These are phyloP conservation scores for Accipiter virgatus DNA, from an alignment of 2,113 vertebrate genomes.

Conservation along the genomic window DNA sequence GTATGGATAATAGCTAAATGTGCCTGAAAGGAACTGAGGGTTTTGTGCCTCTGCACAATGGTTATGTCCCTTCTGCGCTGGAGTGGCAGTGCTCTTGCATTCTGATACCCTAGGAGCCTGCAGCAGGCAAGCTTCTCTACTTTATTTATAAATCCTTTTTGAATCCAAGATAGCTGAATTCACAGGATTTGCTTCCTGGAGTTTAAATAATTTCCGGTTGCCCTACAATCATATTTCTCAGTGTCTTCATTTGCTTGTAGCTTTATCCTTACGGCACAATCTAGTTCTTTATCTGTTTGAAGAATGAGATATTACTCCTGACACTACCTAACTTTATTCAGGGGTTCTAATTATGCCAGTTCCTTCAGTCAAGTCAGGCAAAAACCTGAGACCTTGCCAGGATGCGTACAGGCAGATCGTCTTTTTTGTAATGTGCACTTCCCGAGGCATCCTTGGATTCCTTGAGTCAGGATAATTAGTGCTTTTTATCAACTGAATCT, in stretches of 20 bases:
- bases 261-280: background rate
- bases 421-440: background rate
- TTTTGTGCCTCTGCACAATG: constrained; percentile 29
- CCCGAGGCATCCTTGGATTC: background rate
- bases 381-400: background rate
- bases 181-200: constrained; percentile 4
- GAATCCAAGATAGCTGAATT: constrained; percentile 5
- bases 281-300: background rate
- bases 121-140: background rate
- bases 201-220: background rate
- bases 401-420: background rate
- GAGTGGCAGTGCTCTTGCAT: background rate
- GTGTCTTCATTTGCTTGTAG: background rate
- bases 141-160: constrained; percentile 38
- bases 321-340: background rate
- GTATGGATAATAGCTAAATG: constrained; percentile 22
- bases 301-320: background rate
- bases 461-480: background rate
- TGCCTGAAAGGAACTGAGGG: constrained; percentile 22
- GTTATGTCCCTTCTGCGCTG: background rate
- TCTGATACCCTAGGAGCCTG: background rate
- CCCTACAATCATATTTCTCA: background rate
- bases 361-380: background rate
- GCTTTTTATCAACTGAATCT: constrained; percentile 16
- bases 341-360: background rate